These are phyloP conservation scores for Desmodus rotundus DNA, from an alignment of 2,113 vertebrate species.

Conservation along the genomic window DNA sequence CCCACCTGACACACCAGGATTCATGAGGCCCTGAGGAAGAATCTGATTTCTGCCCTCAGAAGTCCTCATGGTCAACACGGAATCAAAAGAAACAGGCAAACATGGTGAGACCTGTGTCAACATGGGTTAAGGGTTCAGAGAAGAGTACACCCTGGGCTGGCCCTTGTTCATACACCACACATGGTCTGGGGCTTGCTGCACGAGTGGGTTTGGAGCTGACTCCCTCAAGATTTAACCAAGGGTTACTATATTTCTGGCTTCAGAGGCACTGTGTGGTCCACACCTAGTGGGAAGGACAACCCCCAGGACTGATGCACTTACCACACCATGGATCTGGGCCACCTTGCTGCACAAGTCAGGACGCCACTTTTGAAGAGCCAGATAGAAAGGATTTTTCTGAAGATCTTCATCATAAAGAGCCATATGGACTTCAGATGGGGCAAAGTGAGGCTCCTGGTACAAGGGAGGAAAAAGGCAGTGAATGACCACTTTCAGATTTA, in stretches of 20 bases:
- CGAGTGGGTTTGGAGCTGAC: neutral
- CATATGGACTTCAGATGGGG: slow-evolving; percentile 87
- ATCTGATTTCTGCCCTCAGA: neutral
- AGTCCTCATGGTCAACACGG: neutral
- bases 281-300: neutral
- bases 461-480: neutral
- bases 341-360: slow-evolving; percentile 90
- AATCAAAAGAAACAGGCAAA: neutral
- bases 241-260: neutral
- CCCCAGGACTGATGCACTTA: slow-evolving; percentile 78
- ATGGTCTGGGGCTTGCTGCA: neutral
- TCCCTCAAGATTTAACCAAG: neutral
- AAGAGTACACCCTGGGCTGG: neutral
- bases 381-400: slow-evolving; percentile 94
- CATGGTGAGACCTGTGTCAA: neutral
- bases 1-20: neutral
- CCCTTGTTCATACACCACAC: fast-evolving
- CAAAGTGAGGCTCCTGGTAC: slow-evolving; percentile 64
- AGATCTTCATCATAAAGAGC: slow-evolving; percentile 98
- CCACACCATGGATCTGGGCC: slow-evolving; percentile 91
- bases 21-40: neutral
- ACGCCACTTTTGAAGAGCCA: slow-evolving; percentile 91
- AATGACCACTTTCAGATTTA: neutral
- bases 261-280: neutral
- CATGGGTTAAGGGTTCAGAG: neutral